Evolutionary conservation across 2,888 invertebrate species (phyloP).

Genomic region (Stenolophus ochropezus): DNA sequence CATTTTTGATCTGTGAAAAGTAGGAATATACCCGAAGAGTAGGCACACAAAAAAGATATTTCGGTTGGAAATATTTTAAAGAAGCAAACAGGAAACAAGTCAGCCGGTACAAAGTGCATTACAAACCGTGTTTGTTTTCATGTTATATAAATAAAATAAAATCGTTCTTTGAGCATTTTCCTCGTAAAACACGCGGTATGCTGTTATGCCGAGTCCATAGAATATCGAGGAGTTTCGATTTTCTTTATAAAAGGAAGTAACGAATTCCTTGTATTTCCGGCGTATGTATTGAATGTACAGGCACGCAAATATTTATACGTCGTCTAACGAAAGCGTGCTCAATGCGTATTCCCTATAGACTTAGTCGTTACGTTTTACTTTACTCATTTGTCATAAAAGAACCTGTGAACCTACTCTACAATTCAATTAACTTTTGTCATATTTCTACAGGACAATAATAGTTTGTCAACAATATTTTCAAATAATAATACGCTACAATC

Average conservation of each 20-base stretch:
- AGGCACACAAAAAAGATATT: neutral
- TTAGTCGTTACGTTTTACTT: no score
- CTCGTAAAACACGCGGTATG: constrained; percentile 28
- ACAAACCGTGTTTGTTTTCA: constrained; percentile 31
- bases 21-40: neutral
- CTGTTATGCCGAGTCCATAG: neutral
- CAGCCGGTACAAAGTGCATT: constrained; percentile 35
- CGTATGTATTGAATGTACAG: constrained; percentile 10
- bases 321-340: neutral
- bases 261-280: constrained; percentile 26
- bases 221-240: constrained; percentile 38
- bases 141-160: constrained; percentile 42
- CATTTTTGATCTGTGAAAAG: neutral
- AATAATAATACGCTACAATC: no score
- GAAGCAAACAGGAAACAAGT: constrained; percentile 27
- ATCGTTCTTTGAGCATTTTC: constrained; percentile 37
- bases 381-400: no score
- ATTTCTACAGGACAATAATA: no score
- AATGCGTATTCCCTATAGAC: neutral
- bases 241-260: constrained; percentile 42
- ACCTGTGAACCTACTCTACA: no score
- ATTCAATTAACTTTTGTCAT: no score
- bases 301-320: constrained; percentile 1
- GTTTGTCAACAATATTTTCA: no score
- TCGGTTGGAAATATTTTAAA: constrained; percentile 24